Evolutionary conservation across 2,113 vertebrate genomes (phyloP).

Genomic region (Cinclus cinclus): DNA sequence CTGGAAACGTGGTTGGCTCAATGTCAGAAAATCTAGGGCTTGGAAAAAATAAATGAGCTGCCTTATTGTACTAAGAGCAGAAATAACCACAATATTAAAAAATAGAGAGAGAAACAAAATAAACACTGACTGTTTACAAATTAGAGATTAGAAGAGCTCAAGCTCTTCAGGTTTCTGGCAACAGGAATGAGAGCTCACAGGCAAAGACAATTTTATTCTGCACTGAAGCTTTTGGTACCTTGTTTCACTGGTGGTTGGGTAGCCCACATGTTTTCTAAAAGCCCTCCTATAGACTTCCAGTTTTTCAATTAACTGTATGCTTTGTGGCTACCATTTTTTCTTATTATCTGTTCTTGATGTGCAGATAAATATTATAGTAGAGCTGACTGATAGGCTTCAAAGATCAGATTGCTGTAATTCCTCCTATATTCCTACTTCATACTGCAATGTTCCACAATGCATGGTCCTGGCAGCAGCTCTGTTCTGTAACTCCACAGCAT

Average conservation of each 20-base stretch:
- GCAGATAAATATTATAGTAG: not conserved
- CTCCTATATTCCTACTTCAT: not conserved
- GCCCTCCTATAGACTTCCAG: not conserved
- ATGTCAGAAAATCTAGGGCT: not conserved
- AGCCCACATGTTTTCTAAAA: not conserved
- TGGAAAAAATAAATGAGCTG: slow-evolving; percentile 1
- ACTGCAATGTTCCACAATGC: not conserved
- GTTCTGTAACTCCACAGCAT: not conserved
- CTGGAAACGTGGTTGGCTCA: not conserved
- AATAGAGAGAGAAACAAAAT: not conserved
- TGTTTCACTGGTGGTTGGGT: not conserved
- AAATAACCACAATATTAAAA: not conserved
- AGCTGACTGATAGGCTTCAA: not conserved
- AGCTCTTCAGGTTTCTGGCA: not conserved
- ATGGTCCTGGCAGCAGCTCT: not conserved
- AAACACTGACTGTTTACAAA: not conserved
- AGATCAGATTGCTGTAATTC: not conserved
- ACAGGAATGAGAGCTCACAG: not conserved
- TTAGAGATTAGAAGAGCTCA: not conserved
- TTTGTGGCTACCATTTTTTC: not conserved
- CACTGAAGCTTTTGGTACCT: not conserved
- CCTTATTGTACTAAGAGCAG: not conserved
- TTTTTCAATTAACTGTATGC: not conserved
- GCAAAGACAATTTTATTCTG: not conserved
- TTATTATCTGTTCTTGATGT: not conserved